These are phyloP conservation scores for Netta rufina DNA, from an alignment of 2,797 vertebrate genomes.

Conservation along the genomic window DNA sequence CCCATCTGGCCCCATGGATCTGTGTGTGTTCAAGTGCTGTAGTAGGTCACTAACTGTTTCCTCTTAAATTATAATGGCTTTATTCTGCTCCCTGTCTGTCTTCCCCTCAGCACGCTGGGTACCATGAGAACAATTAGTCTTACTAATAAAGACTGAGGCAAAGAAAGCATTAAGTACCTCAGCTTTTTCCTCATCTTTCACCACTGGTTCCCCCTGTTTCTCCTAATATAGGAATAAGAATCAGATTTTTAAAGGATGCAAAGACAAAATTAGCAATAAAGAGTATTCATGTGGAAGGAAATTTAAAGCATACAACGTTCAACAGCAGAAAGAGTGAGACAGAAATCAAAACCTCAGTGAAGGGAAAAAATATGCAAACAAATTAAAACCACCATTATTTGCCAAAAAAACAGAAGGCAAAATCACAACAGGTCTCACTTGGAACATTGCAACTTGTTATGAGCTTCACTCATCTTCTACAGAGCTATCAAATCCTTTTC, in stretches of 20 bases:
- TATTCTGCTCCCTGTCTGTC: too few species aligned
- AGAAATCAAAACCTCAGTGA: constrained; percentile 12
- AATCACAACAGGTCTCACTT: not conserved
- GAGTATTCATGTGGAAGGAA: not conserved
- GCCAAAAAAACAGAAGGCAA: not conserved
- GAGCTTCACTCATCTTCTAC: not conserved
- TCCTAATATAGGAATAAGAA: not conserved
- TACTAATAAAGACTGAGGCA: too few species aligned
- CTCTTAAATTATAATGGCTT: too few species aligned
- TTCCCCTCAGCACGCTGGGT: too few species aligned
- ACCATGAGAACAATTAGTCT: too few species aligned
- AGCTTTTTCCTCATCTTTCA: too few species aligned
- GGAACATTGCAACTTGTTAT: not conserved
- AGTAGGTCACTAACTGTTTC: too few species aligned
- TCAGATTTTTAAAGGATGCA: not conserved
- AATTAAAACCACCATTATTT: not conserved
- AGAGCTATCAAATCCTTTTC: not conserved
- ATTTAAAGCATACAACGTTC: not conserved
- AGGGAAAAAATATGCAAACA: not conserved
- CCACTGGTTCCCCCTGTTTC: too few species aligned
- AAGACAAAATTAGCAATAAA: not conserved
- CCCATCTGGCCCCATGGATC: too few species aligned
- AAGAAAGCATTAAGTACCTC: too few species aligned
- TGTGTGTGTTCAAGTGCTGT: too few species aligned
- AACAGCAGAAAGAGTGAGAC: not conserved